These are phyloP conservation scores for Erythrocercus mccallii DNA, from an alignment of 2,113 vertebrate genomes.

Conservation along the genomic window DNA sequence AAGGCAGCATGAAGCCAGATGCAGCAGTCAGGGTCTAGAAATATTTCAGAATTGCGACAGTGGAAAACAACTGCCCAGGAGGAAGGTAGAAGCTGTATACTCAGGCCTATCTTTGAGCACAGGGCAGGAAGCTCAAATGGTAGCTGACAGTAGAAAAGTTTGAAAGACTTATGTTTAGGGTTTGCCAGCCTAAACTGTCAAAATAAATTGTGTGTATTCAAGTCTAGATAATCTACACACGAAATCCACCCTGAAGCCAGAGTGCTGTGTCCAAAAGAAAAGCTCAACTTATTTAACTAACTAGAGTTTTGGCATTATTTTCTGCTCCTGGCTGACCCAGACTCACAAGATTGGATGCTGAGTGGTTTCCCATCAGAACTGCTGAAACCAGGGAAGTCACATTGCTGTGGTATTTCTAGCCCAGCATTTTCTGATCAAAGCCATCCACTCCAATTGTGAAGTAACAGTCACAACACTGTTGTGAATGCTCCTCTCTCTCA, in stretches of 20 bases:
- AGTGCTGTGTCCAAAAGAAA: not conserved
- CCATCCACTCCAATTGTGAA: not conserved
- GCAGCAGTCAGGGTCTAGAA: not conserved
- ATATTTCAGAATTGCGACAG: not conserved
- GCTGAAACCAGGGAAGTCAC: not conserved
- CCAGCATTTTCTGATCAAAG: not conserved
- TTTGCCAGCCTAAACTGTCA: not conserved
- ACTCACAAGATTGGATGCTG: not conserved
- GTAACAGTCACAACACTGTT: not conserved
- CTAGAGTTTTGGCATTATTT: not conserved
- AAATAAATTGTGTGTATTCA: not conserved
- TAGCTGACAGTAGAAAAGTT: not conserved
- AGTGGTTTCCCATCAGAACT: not conserved
- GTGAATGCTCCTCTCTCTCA: not conserved
- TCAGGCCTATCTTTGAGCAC: not conserved
- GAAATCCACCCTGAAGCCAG: not conserved
- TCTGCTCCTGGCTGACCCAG: not conserved
- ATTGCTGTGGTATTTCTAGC: not conserved
- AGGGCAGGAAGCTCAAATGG: not conserved
- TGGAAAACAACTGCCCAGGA: rapidly evolving
- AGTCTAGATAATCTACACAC: not conserved
- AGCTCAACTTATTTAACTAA: not conserved
- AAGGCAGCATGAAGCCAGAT: not conserved
- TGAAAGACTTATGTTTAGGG: not conserved
- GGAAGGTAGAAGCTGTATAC: not conserved